Conservation (phyloP, 2,797 vertebrate genomes). For the Rhinichthys osculus region DNA sequence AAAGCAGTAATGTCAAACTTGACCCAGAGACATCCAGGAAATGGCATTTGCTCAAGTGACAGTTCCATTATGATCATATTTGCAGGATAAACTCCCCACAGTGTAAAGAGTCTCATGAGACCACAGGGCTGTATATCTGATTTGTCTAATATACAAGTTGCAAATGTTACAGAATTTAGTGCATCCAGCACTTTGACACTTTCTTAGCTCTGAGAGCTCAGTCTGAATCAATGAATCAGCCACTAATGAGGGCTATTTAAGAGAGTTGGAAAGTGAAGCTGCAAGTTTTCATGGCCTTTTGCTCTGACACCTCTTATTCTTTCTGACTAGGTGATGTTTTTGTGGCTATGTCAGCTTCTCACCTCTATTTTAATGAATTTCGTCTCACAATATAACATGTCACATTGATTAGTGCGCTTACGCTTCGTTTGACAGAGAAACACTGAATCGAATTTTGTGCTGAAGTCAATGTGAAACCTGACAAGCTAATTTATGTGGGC, state of each 20-base stretch:
- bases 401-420: conserved; percentile 20
- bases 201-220: conserved; percentile 57
- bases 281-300: conserved; percentile 67
- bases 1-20: conserved; percentile 27
- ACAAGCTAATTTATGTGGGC: conserved; percentile 28
- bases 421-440: conserved; percentile 14
- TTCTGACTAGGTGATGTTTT: conserved; percentile 2
- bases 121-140: background rate
- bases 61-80: conserved; percentile 46
- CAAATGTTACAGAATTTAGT: conserved; percentile 26
- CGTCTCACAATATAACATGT: conserved; percentile 27
- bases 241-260: conserved; percentile 67
- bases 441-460: conserved; percentile 5
- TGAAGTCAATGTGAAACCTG: conserved; percentile 22
- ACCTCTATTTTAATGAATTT: conserved; percentile 47
- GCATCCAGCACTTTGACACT: conserved; percentile 62
- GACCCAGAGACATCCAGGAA: conserved; percentile 15
- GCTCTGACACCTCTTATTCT: conserved; percentile 69
- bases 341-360: conserved; percentile 12
- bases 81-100: conserved; percentile 45
- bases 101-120: conserved; percentile 10
- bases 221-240: conserved; percentile 68
- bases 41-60: conserved; percentile 39
- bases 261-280: conserved; percentile 62
- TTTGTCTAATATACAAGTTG: conserved; percentile 14